Evolutionary conservation across 1,140 invertebrate genomes (phyloP).

Genomic region (Drosophila oshimai): DNA sequence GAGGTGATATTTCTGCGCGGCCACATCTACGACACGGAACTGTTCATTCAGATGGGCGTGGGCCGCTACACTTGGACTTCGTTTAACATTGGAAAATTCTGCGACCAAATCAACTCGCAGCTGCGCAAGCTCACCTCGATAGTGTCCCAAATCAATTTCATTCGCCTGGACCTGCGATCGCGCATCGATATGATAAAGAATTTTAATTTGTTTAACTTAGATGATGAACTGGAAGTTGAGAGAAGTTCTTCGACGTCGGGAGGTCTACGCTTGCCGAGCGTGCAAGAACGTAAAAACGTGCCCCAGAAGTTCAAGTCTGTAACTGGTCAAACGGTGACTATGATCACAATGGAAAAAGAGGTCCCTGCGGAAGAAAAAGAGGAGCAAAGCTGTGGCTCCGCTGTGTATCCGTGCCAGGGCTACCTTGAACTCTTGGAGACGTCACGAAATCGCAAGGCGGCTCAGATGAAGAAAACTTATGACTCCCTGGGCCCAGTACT

Average conservation of each 20-base stretch:
- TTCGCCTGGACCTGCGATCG: conserved; percentile 87
- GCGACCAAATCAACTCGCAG: conserved; percentile 84
- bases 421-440: conserved; percentile 84
- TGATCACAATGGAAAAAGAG: conserved; percentile 25
- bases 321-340: conserved; percentile 30
- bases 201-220: conserved; percentile 85
- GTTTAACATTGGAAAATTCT: conserved; percentile 90
- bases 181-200: conserved; percentile 84
- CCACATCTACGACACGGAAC: conserved; percentile 89
- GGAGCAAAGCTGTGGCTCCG: conserved; percentile 50
- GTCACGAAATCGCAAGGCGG: conserved; percentile 87
- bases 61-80: conserved; percentile 93
- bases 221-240: conserved; percentile 19
- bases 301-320: conserved; percentile 20
- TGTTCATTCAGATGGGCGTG: conserved; percentile 90
- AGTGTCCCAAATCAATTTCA: conserved; percentile 89
- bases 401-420: conserved; percentile 82
- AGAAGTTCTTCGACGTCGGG: not conserved
- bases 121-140: conserved; percentile 86
- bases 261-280: not conserved
- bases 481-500: conserved; percentile 89
- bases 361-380: conserved; percentile 2
- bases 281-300: not conserved
- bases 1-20: conserved; percentile 88
- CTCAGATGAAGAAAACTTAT: conserved; percentile 87